Evolutionary conservation across 1,140 invertebrate species (phyloP).

Genomic region (Aphis craccivora): DNA sequence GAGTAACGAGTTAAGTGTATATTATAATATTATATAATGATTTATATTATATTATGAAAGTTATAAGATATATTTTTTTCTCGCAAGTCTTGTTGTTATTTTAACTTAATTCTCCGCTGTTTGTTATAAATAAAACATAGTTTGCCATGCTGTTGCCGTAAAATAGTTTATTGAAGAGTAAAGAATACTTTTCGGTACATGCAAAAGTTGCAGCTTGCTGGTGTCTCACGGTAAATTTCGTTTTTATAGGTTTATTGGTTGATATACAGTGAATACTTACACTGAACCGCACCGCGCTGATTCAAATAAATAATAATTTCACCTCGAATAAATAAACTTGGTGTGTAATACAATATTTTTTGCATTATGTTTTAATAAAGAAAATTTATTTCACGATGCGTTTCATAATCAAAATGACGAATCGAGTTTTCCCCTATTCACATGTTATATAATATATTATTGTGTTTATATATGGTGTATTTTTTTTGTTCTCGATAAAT

Average conservation of each 20-base stretch:
- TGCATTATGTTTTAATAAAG: constrained; percentile 28
- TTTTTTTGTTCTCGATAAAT: not conserved
- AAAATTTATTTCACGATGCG: constrained; percentile 45
- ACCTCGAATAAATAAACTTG: not conserved
- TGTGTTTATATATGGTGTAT: not conserved
- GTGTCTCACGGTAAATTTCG: not conserved
- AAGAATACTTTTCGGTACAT: not conserved
- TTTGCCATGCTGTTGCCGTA: not conserved
- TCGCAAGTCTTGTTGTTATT: not conserved
- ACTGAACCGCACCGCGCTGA: not conserved
- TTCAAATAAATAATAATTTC: not conserved
- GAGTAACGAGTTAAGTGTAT: not conserved
- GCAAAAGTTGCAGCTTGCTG: not conserved
- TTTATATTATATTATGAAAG: not conserved
- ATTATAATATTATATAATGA: not conserved
- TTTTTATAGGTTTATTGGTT: not conserved
- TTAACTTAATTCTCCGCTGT: not conserved
- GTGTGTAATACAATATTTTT: constrained; percentile 19
- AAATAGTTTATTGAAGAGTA: not conserved
- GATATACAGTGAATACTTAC: not conserved
- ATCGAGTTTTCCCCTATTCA: constrained; percentile 42
- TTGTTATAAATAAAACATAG: not conserved
- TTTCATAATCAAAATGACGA: constrained; percentile 49
- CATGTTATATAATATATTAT: not conserved
- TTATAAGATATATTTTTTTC: not conserved